These are phyloP conservation scores for Aplodontia rufa DNA, from an alignment of 2,113 vertebrate genomes.

Conservation along the genomic window DNA sequence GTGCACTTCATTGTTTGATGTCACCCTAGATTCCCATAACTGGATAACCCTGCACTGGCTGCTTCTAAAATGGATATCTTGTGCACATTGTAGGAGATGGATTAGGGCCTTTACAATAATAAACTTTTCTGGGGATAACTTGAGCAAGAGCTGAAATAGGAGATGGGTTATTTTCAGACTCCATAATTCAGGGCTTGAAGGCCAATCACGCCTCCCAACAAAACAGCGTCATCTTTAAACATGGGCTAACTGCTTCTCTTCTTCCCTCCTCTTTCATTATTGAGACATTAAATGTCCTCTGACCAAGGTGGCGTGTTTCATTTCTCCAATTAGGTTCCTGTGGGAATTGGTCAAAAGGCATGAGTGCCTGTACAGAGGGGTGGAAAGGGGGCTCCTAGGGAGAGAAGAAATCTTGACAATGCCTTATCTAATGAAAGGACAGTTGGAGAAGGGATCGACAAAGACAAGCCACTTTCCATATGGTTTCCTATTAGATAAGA, in stretches of 20 bases:
- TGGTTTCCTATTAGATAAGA: constrained; percentile 51
- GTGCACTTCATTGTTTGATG: neutral
- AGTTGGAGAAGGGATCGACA: neutral
- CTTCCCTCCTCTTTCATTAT: neutral
- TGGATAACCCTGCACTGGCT: neutral
- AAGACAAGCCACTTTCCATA: constrained; percentile 47
- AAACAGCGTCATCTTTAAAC: neutral
- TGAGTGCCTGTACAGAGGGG: accelerated
- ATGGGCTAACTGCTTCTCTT: neutral
- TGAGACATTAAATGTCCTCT: constrained; percentile 49
- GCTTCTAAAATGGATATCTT: constrained; percentile 8
- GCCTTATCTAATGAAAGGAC: constrained; percentile 59
- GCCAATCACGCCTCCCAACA: neutral
- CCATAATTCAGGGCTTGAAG: neutral
- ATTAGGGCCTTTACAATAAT: neutral
- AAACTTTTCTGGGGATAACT: constrained; percentile 49
- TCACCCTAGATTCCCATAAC: neutral
- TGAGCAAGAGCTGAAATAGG: constrained; percentile 53
- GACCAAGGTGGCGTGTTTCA: constrained; percentile 57
- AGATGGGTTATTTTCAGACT: constrained; percentile 18
- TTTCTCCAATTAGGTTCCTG: constrained; percentile 76
- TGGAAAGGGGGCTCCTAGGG: neutral
- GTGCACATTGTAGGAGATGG: neutral
- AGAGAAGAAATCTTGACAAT: constrained; percentile 71
- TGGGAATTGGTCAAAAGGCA: constrained; percentile 66